Percentiles rank a stretch among this genome's conserved stretches.
These are phyloP conservation scores for Noctua janthe DNA, from an alignment of 2,888 invertebrate species.

Conservation along the genomic window DNA sequence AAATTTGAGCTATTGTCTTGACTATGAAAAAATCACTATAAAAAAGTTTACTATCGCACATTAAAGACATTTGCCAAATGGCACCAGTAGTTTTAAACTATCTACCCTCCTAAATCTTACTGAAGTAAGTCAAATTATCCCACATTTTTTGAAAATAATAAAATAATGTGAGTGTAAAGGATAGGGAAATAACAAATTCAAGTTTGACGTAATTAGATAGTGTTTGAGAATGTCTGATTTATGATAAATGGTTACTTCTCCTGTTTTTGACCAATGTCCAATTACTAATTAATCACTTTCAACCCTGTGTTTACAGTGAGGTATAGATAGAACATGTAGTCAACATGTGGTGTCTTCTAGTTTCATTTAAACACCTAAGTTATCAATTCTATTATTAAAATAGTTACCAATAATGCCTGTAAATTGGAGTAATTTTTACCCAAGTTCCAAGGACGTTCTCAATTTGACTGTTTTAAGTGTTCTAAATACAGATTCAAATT, in stretches of 20 bases:
- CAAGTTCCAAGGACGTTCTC: not conserved
- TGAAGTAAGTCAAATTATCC: conserved; percentile 7
- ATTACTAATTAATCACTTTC: not conserved
- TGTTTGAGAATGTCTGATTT: not conserved
- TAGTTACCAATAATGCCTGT: not conserved
- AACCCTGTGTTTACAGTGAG: not conserved
- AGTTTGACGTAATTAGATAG: not conserved
- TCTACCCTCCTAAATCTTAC: not conserved
- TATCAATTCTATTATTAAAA: not conserved
- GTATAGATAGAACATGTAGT: not conserved
- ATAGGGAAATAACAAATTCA: not conserved
- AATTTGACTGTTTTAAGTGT: not conserved
- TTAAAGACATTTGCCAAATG: conserved; percentile 6
- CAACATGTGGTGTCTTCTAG: not conserved
- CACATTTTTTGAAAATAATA: conserved; percentile 6
- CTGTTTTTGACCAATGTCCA: conserved; percentile 7
- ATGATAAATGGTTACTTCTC: conserved; percentile 9
- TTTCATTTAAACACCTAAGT: not conserved
- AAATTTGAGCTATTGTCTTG: not conserved
- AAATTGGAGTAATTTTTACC: not conserved
- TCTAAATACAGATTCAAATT: not conserved
- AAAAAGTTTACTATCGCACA: not conserved
- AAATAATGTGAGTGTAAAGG: conserved; percentile 2
- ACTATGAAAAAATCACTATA: not conserved
- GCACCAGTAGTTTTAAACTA: not conserved